Base-by-base conservation (phyloP, 2,113 vertebrate genomes). In the Vimba vimba region DNA sequence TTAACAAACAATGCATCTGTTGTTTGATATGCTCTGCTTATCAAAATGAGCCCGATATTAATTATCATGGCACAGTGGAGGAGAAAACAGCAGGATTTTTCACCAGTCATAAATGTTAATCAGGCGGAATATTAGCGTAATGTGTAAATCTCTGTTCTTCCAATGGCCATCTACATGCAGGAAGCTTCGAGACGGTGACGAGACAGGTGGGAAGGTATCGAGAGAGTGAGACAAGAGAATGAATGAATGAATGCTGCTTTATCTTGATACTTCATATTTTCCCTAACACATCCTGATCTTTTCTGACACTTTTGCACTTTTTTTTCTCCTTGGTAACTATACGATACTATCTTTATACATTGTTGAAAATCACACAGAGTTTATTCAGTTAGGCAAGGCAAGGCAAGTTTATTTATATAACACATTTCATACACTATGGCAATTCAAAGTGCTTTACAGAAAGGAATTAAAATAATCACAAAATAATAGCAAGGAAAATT, bases 1-100 rank as follows among this genome's bases (percentile, higher is more conserved):
- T 79, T 60, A 60, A 79, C 52, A n/a, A n/a, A 62, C 59, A 79
- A 43, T 45, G 57, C 78, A 79, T 79, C 78, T 62, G 78, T 25
- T 79, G 36, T 79, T 62, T 62, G 23, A 79, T 79, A 79, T 43
- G 78, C 57, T 45, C 23, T 43, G 23, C 13, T 62, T 27, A 43
- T 79, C 78, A 80, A 45, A 62, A 80, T 64, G 15, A 80, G n/a
- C 15, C 12, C 0, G 15, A 3, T 62, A 45, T 19, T 80, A 80
- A 64, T 80, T 43, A 15, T 80, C 23, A 5, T 64, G 78, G n/a
- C n/a, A 45, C 11, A 45, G 30, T 60, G 36, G 36, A 45, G 78
- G 23, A 74, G 43, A 43, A 64, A 80, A 80, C 78, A 45, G 55
- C 23, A n/a, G 36, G 78, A 7, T 62, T 43, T 50, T 55, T 78